Evolutionary conservation across 1,140 invertebrate species (phyloP), one percentile per base, ranked within the genome.

Genomic region (Hermetia illucens): DNA sequence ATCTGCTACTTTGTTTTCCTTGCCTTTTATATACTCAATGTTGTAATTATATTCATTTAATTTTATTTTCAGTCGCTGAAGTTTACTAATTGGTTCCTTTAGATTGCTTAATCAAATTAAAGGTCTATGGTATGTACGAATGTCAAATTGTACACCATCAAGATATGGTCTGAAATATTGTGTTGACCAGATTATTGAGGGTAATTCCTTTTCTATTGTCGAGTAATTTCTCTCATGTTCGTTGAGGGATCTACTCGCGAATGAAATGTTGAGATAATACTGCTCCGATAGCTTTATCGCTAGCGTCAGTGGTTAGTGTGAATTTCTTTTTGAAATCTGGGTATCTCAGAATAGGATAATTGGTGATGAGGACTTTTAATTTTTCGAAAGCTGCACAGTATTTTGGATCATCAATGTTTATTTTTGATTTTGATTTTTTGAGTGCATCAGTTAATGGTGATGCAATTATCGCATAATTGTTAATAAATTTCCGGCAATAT

Each of bases 401-500:
- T 32, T 32, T 13, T 6, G n/a, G n/a, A n/a, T n/a, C n/a, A n/a
- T n/a, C n/a, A n/a, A n/a, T n/a, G n/a, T n/a, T n/a, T n/a, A n/a
- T n/a, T n/a, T n/a, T n/a, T n/a, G n/a, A n/a, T n/a, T n/a, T n/a
- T n/a, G n/a, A n/a, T 51, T 41, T n/a, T n/a, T n/a, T n/a, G n/a
- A n/a, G n/a, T n/a, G n/a, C n/a, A n/a, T n/a, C n/a, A n/a, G n/a
- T n/a, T n/a, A n/a, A 12, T n/a, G 17, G 34, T 32, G 16, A n/a
- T 9, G n/a, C 22, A 4, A 43, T 38, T 41, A 47, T 44, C 9
- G 45, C 34, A 36, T 41, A 48, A 34, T 48, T 31, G 13, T 39
- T 29, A 40, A 46, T 41, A 34, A 45, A 50, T 36, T 39, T 38
- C 21, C 45, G 19, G 16, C 46, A 68, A 42, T 65, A 67, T 17